Evolutionary conservation across 2,888 invertebrate species (phyloP).

Genomic region (Azorinus chamasolen): DNA sequence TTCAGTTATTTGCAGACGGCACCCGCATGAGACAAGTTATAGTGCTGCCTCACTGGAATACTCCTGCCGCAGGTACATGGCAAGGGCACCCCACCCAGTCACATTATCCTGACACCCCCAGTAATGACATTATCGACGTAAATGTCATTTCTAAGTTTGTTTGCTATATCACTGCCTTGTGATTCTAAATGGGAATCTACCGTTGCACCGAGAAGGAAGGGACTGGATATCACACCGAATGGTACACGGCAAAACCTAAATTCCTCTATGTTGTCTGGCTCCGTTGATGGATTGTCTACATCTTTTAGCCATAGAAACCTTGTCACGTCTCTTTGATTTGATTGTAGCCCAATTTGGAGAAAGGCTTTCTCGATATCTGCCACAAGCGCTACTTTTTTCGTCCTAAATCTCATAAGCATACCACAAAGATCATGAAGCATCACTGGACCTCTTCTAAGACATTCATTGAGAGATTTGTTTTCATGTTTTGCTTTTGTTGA

Average conservation of each 20-base stretch:
- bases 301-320: constrained; percentile 32
- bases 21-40: too few relatives aligned
- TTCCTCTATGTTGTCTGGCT: background rate
- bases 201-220: constrained; percentile 13
- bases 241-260: constrained; percentile 14
- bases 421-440: constrained; percentile 25
- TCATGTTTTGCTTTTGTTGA: constrained; percentile 19
- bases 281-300: background rate
- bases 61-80: too few relatives aligned
- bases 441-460: constrained; percentile 26
- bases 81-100: too few relatives aligned
- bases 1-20: too few relatives aligned
- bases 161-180: background rate
- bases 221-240: constrained; percentile 19
- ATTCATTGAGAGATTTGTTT: constrained; percentile 25
- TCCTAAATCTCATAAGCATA: constrained; percentile 7
- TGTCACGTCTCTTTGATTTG: constrained; percentile 25
- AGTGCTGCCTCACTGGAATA: too few relatives aligned
- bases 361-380: constrained; percentile 22
- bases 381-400: background rate
- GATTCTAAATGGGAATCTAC: constrained; percentile 3
- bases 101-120: too few relatives aligned
- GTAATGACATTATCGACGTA: constrained; percentile 12
- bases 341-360: constrained; percentile 18
- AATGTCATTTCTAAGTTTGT: constrained; percentile 5